Percentiles rank a stretch among this genome's conserved stretches.
Evolutionary conservation across 2,113 vertebrate genomes (phyloP).

Genomic region (Rutilus rutilus): DNA sequence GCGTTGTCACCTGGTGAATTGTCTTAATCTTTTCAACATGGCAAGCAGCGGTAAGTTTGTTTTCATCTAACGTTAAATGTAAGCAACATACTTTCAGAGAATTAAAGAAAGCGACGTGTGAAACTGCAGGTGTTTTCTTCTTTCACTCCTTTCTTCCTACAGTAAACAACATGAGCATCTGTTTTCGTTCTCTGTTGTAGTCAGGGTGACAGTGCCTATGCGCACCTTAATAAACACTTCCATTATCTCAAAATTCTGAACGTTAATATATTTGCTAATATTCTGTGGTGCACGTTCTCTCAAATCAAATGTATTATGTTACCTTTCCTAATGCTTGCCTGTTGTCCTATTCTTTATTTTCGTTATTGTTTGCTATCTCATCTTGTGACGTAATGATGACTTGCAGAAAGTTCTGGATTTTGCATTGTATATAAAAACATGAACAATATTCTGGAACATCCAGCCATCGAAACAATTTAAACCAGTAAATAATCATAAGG

Average conservation of each 20-base stretch:
- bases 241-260: neutral
- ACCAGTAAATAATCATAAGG: neutral
- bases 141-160: neutral
- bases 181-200: neutral
- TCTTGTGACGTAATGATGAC: slow-evolving; percentile 41
- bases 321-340: neutral
- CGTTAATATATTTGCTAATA: neutral
- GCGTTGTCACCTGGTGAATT: neutral
- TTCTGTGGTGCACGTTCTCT: neutral
- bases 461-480: neutral
- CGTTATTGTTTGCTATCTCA: neutral
- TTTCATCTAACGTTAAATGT: neutral
- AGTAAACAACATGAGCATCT: neutral
- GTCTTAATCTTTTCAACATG: neutral
- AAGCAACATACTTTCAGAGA: neutral
- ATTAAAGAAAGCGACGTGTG: neutral
- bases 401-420: slow-evolving; percentile 18
- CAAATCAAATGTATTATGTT: neutral
- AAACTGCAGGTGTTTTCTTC: neutral
- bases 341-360: neutral
- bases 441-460: neutral
- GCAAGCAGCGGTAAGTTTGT: slow-evolving; percentile 38
- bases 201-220: slow-evolving; percentile 17
- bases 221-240: neutral
- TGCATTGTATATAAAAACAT: neutral